Conservation (phyloP, 2,888 invertebrate species). For the Thyatira batis region DNA sequence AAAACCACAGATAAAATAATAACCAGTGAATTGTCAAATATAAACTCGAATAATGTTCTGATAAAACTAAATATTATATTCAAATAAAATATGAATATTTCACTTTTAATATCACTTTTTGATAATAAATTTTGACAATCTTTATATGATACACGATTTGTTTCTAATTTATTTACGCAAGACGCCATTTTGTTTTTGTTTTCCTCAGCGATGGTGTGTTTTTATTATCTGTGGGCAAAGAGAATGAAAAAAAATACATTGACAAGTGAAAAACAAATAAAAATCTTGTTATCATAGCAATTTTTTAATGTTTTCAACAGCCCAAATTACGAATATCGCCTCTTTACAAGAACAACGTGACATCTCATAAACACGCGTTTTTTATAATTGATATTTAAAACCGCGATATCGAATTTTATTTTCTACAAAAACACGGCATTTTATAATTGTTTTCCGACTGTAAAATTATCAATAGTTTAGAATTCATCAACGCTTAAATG, state of each 20-base stretch:
- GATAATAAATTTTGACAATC: constrained; percentile 16
- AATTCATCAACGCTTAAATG: too few relatives aligned
- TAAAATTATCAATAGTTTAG: too few relatives aligned
- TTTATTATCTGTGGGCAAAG: background rate
- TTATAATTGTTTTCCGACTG: too few relatives aligned
- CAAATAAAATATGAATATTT: constrained; percentile 26
- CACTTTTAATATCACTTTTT: constrained; percentile 13
- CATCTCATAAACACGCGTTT: too few relatives aligned
- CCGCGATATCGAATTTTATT: too few relatives aligned
- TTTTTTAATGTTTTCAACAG: too few relatives aligned
- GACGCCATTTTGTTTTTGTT: background rate
- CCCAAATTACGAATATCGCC: too few relatives aligned
- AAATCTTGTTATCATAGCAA: too few relatives aligned
- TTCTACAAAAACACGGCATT: too few relatives aligned
- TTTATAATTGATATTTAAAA: too few relatives aligned
- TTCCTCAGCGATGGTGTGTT: background rate
- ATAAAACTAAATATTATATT: constrained; percentile 27
- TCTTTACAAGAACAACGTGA: too few relatives aligned
- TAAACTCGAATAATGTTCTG: constrained; percentile 22
- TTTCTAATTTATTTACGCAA: background rate
- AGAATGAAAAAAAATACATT: background rate
- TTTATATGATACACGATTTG: background rate
- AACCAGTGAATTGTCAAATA: constrained; percentile 28
- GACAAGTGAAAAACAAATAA: too few relatives aligned
- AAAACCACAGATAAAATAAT: constrained; percentile 37